phyloP scores from a whole-genome alignment of 1,140 invertebrate genomes.

The Temnothorax longispinosus region DNA sequence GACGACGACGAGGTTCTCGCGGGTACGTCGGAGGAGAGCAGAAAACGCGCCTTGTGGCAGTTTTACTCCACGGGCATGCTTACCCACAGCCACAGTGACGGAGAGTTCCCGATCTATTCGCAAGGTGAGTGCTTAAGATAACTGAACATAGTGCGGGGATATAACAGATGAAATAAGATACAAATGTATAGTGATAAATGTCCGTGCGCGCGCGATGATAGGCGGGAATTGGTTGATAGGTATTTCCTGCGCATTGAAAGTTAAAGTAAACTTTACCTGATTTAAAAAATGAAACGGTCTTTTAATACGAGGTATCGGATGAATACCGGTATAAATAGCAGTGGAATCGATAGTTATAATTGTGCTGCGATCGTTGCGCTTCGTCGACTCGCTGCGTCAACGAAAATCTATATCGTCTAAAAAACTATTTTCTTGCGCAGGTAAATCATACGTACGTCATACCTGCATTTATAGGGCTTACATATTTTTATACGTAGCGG shows the following conservation, averaged over 20 bases:
- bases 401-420: conserved; percentile 38
- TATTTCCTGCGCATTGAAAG: background rate
- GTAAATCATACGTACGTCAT: conserved; percentile 36
- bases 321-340: conserved; percentile 29
- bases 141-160: background rate
- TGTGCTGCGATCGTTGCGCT: conserved; percentile 49
- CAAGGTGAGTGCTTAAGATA: conserved; percentile 80
- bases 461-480: conserved; percentile 21
- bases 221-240: background rate
- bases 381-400: conserved; percentile 43
- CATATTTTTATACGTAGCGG: conserved; percentile 26
- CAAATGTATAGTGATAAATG: background rate
- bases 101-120: conserved; percentile 92
- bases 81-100: conserved; percentile 92
- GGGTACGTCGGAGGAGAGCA: conserved; percentile 75
- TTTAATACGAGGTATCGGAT: conserved; percentile 9
- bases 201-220: background rate
- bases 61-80: conserved; percentile 87
- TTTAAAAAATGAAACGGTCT: conserved; percentile 33
- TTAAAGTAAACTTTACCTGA: background rate
- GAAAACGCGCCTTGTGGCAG: conserved; percentile 80
- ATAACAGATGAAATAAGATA: background rate
- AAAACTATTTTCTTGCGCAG: conserved; percentile 47
- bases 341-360: conserved; percentile 52
- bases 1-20: conserved; percentile 78